Percentiles rank a stretch among this genome's conserved stretches.
Conservation (phyloP, 2,797 vertebrate species). For the Ctenopoma kingsleyae region DNA sequence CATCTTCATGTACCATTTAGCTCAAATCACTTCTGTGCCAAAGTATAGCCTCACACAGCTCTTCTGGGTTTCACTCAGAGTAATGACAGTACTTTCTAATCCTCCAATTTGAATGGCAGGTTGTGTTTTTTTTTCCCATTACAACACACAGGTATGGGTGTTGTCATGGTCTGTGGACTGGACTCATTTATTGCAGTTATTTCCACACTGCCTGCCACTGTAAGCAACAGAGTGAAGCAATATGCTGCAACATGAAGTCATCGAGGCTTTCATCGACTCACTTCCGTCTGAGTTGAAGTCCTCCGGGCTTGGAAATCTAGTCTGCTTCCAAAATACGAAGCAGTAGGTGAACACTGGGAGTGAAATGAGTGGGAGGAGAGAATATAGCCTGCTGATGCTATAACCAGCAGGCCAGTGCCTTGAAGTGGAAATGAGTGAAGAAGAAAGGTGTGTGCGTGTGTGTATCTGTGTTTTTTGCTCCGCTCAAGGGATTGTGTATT, state of each 20-base stretch:
- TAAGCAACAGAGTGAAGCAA: slow-evolving; percentile 51
- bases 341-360: slow-evolving; percentile 53
- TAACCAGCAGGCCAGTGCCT: slow-evolving; percentile 66
- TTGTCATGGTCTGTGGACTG: slow-evolving; percentile 13
- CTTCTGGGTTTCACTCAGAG: slow-evolving; percentile 30
- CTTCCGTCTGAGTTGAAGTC: slow-evolving; percentile 46
- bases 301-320: slow-evolving; percentile 48
- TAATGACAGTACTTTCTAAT: slow-evolving; percentile 5
- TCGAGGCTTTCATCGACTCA: slow-evolving; percentile 52
- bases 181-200: slow-evolving; percentile 38
- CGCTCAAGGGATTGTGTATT: slow-evolving; percentile 7
- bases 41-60: slow-evolving; percentile 2
- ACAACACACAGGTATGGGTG: slow-evolving; percentile 18
- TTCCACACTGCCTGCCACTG: slow-evolving; percentile 15
- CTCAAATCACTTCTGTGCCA: not conserved
- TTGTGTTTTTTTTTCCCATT: slow-evolving; percentile 28
- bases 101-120: slow-evolving; percentile 7
- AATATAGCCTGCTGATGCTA: slow-evolving; percentile 48
- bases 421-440: slow-evolving; percentile 81
- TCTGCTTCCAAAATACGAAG: slow-evolving; percentile 59
- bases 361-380: slow-evolving; percentile 60
- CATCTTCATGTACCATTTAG: not conserved
- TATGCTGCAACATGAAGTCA: slow-evolving; percentile 46
- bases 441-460: slow-evolving; percentile 35
- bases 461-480: slow-evolving; percentile 26